Percentiles rank a stretch among this genome's conserved stretches.
These are phyloP conservation scores for Phyto melanocephala DNA, from an alignment of 2,888 invertebrate species.

Conservation along the genomic window DNA sequence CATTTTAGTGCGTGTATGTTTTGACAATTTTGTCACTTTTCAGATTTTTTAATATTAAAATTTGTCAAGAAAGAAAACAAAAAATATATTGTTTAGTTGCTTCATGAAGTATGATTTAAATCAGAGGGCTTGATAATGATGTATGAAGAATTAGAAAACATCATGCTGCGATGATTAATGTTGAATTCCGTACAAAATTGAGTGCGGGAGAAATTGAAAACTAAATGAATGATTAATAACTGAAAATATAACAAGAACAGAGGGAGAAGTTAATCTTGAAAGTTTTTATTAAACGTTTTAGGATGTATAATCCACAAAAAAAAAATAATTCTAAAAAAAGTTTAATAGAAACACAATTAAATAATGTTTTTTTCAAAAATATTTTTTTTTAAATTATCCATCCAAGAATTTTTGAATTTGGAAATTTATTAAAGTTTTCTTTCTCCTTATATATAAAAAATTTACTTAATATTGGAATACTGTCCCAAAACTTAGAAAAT, in stretches of 20 bases:
- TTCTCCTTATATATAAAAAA: too few relatives aligned
- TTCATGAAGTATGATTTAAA: conserved; percentile 5
- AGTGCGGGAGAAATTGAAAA: not conserved
- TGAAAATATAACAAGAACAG: not conserved
- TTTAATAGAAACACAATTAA: too few relatives aligned
- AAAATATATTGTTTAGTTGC: not conserved
- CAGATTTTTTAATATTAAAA: conserved; percentile 66
- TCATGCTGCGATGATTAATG: conserved; percentile 66
- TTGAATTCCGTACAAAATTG: not conserved
- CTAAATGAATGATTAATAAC: conserved; percentile 21
- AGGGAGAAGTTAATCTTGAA: not conserved
- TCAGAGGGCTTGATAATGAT: conserved; percentile 61
- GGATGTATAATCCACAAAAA: too few relatives aligned
- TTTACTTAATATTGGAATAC: too few relatives aligned
- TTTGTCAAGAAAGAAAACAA: not conserved
- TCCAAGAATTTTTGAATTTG: too few relatives aligned
- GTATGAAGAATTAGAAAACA: conserved; percentile 61
- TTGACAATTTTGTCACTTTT: conserved; percentile 68
- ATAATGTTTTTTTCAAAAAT: too few relatives aligned
- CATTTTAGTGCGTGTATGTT: conserved; percentile 64
- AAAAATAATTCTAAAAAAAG: too few relatives aligned
- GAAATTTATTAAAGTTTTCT: too few relatives aligned
- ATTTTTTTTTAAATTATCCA: too few relatives aligned
- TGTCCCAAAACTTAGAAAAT: too few relatives aligned
- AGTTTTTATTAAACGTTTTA: too few relatives aligned